A percentile compares a stretch with the other conserved stretches of the same genome.
phyloP scores from a whole-genome alignment of 2,888 invertebrate species.

The Hymenopus coronatus region DNA sequence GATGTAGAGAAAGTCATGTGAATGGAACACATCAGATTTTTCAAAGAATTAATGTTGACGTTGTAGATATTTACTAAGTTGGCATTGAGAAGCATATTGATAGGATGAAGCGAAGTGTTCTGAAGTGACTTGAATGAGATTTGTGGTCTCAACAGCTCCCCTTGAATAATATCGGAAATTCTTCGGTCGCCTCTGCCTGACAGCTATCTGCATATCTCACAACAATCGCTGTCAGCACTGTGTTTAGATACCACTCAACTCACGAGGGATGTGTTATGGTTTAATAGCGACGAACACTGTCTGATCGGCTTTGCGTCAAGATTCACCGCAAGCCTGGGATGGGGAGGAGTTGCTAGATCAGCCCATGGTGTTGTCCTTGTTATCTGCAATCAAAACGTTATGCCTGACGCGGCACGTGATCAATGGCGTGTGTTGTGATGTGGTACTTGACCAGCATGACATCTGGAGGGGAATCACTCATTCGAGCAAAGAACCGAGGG shows the following conservation, averaged over 20 bases:
- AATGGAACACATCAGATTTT: too few relatives aligned
- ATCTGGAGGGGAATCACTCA: neutral
- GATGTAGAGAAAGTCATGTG: too few relatives aligned
- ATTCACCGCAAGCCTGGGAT: neutral
- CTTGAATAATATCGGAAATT: neutral
- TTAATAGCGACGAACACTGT: neutral
- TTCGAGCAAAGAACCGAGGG: neutral
- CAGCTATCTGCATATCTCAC: neutral
- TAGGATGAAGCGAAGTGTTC: too few relatives aligned
- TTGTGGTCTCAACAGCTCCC: neutral
- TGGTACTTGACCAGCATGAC: neutral
- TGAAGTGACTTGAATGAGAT: too few relatives aligned
- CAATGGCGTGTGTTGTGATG: neutral
- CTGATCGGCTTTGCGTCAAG: conserved; percentile 2
- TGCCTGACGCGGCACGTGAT: neutral
- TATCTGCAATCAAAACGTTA: conserved; percentile 1
- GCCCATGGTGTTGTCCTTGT: neutral
- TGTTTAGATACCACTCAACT: neutral
- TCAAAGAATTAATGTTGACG: too few relatives aligned
- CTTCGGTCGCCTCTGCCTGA: neutral
- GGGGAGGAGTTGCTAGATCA: neutral
- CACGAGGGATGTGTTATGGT: neutral
- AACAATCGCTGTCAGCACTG: neutral
- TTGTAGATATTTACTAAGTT: too few relatives aligned
- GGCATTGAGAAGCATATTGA: too few relatives aligned